Evolutionary conservation across 2,888 invertebrate species (phyloP).

Genomic region (Leptopterna dolabrata): DNA sequence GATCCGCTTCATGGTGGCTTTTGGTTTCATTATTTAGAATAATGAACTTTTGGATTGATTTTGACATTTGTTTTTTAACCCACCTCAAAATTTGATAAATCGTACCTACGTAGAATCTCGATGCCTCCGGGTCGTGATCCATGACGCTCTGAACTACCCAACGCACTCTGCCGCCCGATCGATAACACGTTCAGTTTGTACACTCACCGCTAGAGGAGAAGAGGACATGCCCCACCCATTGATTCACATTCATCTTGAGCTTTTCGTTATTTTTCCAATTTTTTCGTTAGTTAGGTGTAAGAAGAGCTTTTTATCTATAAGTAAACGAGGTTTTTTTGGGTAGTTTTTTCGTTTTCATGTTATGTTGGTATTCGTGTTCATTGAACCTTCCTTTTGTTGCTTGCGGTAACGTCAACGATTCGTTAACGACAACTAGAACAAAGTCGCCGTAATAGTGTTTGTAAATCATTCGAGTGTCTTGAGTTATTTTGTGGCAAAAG

Average conservation of each 20-base stretch:
- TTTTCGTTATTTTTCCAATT: too few species aligned
- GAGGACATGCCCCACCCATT: not conserved
- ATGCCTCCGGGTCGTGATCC: too few species aligned
- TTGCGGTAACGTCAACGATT: not conserved
- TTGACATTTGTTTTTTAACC: too few species aligned
- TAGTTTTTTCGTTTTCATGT: not conserved
- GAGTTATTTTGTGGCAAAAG: constrained; percentile 21
- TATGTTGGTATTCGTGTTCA: not conserved
- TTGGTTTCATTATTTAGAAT: too few species aligned
- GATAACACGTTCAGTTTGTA: not conserved
- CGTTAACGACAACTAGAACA: not conserved
- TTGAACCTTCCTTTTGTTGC: not conserved
- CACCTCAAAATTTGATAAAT: too few species aligned
- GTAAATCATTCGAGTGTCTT: not conserved
- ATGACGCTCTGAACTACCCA: too few species aligned
- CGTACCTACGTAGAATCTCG: too few species aligned
- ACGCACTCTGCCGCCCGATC: not conserved
- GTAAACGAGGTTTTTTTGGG: too few species aligned
- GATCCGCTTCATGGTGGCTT: too few species aligned
- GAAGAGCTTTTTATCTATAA: too few species aligned
- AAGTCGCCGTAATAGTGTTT: not conserved
- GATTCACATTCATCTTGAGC: not conserved
- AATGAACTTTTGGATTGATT: too few species aligned
- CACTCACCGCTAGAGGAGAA: not conserved
- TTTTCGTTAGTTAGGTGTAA: too few species aligned